phyloP scores from a whole-genome alignment of 2,797 vertebrate genomes.

The Crocidura indochinensis region DNA sequence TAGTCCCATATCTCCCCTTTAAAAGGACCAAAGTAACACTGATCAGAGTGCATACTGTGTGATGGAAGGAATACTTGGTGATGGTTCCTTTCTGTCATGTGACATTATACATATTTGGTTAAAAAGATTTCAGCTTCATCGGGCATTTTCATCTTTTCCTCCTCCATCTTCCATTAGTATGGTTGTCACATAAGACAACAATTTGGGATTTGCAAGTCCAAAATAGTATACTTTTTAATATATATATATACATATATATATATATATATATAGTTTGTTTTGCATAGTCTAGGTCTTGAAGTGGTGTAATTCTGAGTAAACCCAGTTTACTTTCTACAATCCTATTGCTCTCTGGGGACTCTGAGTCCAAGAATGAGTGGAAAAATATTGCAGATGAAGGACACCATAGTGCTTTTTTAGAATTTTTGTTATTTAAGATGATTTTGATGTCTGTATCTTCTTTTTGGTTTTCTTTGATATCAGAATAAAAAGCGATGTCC shows the following conservation, averaged over 20 bases:
- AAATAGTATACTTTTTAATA: background rate
- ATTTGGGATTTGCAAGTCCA: background rate
- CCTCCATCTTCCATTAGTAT: slow-evolving; percentile 17
- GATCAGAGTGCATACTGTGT: slow-evolving; percentile 54
- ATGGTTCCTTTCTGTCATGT: slow-evolving; percentile 50
- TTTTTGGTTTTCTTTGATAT: slow-evolving; percentile 81
- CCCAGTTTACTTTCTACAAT: slow-evolving; percentile 77
- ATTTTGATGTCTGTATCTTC: slow-evolving; percentile 85
- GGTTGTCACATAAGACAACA: background rate
- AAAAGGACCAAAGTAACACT: slow-evolving; percentile 62
- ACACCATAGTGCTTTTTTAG: slow-evolving; percentile 77
- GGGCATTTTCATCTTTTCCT: background rate
- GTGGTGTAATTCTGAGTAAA: slow-evolving; percentile 63
- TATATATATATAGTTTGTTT: background rate
- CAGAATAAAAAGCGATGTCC: slow-evolving; percentile 83
- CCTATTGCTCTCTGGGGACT: slow-evolving; percentile 72
- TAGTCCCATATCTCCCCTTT: slow-evolving; percentile 50
- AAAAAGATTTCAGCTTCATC: slow-evolving; percentile 54
- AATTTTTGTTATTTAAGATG: slow-evolving; percentile 75
- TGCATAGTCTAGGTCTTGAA: slow-evolving; percentile 50
- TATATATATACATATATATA: too few species aligned
- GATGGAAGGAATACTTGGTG: slow-evolving; percentile 1
- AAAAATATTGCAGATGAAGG: slow-evolving; percentile 78
- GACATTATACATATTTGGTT: slow-evolving; percentile 41
- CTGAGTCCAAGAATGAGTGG: slow-evolving; percentile 61